phyloP scores from a whole-genome alignment of 2,888 invertebrate species.

The Rhagophthalmus giganteus region DNA sequence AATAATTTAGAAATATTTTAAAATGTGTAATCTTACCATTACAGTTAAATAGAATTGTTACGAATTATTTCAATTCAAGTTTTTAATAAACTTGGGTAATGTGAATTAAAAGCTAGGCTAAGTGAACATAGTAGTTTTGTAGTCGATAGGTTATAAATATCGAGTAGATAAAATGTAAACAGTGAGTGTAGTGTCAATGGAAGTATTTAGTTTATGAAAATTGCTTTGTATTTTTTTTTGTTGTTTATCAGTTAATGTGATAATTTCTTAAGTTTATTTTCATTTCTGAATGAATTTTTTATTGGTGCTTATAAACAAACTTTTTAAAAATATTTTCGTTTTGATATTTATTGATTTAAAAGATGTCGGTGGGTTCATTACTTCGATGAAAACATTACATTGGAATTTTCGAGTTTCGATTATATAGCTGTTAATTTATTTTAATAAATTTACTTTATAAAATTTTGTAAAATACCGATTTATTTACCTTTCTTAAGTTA shows the following conservation, averaged over 20 bases:
- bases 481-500: too few species aligned
- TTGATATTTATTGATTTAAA: constrained; percentile 2
- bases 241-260: constrained; percentile 22
- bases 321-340: too few species aligned
- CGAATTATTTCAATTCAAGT: constrained; percentile 24
- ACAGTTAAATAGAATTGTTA: constrained; percentile 28
- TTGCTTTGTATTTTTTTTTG: constrained; percentile 21
- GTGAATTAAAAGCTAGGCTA: constrained; percentile 50
- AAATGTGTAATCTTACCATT: constrained; percentile 24
- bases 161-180: constrained; percentile 49
- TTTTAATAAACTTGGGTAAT: constrained; percentile 38
- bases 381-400: too few species aligned
- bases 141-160: constrained; percentile 54
- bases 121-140: constrained; percentile 53
- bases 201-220: constrained; percentile 37
- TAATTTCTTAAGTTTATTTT: constrained; percentile 19
- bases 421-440: too few species aligned
- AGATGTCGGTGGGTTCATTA: constrained; percentile 13
- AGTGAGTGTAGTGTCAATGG: constrained; percentile 55
- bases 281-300: constrained; percentile 10
- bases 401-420: too few species aligned
- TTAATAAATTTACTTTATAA: too few species aligned
- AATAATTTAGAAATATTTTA: constrained; percentile 17
- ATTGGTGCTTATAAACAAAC: constrained; percentile 20
- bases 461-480: too few species aligned